A percentile compares a stretch with the other conserved stretches of the same genome.
These are phyloP conservation scores for Bombylius major DNA, from an alignment of 2,888 invertebrate species.

Conservation along the genomic window DNA sequence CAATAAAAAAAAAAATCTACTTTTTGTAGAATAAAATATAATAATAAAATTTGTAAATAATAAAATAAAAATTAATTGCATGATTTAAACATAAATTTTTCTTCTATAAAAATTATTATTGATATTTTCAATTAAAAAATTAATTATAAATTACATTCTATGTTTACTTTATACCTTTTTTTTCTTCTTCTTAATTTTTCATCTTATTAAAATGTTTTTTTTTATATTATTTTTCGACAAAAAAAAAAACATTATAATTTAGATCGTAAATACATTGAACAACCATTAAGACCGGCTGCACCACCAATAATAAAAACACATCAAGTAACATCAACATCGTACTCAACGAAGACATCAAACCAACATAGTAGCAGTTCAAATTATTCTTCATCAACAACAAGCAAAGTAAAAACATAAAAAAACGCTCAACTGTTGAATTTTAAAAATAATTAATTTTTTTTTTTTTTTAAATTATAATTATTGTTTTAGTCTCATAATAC, in stretches of 20 bases:
- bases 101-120: too few relatives aligned
- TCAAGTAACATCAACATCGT: constrained; percentile 31
- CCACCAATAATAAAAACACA: constrained; percentile 52
- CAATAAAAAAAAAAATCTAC: too few relatives aligned
- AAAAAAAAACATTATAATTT: background rate
- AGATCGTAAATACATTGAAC: constrained; percentile 74
- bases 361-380: constrained; percentile 12
- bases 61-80: too few relatives aligned
- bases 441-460: background rate
- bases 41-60: too few relatives aligned
- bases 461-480: background rate
- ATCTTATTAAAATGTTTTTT: background rate
- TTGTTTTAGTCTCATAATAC: constrained; percentile 17
- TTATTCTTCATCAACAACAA: constrained; percentile 15
- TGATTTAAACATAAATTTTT: too few relatives aligned
- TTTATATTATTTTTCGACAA: background rate
- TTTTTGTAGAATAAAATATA: too few relatives aligned
- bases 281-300: constrained; percentile 65
- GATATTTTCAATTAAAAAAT: too few relatives aligned
- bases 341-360: constrained; percentile 5
- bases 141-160: too few relatives aligned
- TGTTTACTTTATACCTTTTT: too few relatives aligned
- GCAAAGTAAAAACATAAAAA: constrained; percentile 18
- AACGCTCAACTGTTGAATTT: background rate
- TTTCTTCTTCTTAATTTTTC: background rate